These are phyloP conservation scores for Papilio elwesi DNA, from an alignment of 2,888 invertebrate genomes.

Conservation along the genomic window DNA sequence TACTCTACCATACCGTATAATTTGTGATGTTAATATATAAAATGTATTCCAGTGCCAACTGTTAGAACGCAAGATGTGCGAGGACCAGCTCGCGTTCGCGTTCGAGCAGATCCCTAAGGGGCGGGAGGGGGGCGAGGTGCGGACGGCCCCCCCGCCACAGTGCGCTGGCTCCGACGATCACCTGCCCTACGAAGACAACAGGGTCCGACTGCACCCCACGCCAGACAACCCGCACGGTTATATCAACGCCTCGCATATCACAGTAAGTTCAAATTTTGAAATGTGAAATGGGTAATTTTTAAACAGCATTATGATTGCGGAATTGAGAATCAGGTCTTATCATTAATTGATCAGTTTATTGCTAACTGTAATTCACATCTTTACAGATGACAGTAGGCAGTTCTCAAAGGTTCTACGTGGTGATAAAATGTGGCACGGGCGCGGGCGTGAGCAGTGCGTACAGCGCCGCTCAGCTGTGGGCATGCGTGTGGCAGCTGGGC, in stretches of 20 bases:
- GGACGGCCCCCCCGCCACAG: conserved; percentile 89
- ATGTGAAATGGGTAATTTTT: too few species aligned
- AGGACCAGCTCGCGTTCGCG: conserved; percentile 91
- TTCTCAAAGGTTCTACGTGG: conserved; percentile 92
- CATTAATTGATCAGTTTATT: too few species aligned
- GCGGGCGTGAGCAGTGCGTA: conserved; percentile 47
- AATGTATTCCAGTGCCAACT: conserved; percentile 70
- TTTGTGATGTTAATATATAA: too few species aligned
- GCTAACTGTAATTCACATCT: background rate
- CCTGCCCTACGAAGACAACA: conserved; percentile 95
- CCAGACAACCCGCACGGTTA: conserved; percentile 94
- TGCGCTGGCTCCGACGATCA: conserved; percentile 88
- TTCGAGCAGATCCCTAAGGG: conserved; percentile 93
- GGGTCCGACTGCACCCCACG: conserved; percentile 92
- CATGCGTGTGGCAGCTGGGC: conserved; percentile 95
- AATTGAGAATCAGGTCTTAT: too few species aligned
- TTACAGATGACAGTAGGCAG: conserved; percentile 91
- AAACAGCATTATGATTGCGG: too few species aligned
- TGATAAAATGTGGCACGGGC: conserved; percentile 46
- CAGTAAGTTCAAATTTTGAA: conserved; percentile 78
- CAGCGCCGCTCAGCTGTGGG: conserved; percentile 88
- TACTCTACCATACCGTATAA: too few species aligned
- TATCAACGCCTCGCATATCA: conserved; percentile 96
- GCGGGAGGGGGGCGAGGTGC: conserved; percentile 85
- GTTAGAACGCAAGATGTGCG: conserved; percentile 84